Conservation (phyloP, 2,113 vertebrate species). For the Casuarius casuarius region DNA sequence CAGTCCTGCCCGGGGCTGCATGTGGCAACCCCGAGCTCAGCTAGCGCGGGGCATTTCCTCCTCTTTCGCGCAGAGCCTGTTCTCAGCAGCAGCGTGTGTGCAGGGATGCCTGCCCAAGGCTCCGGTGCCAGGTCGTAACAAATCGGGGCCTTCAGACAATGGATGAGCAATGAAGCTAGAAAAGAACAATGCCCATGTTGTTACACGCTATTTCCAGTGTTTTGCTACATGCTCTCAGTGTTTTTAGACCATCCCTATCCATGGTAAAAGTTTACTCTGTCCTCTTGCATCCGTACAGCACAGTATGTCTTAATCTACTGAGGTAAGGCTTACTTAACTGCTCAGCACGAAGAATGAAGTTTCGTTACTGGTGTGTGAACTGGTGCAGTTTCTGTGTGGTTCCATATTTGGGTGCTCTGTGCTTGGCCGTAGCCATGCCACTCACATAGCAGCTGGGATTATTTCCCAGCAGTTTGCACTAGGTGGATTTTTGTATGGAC, state of each 20-base stretch:
- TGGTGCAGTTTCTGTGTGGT: background rate
- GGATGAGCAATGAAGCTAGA: slow-evolving; percentile 49
- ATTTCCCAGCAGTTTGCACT: background rate
- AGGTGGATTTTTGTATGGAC: slow-evolving; percentile 25
- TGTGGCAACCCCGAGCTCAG: background rate
- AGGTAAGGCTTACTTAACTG: background rate
- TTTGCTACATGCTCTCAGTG: slow-evolving; percentile 5
- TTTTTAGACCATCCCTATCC: slow-evolving; percentile 21
- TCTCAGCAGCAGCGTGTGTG: slow-evolving; percentile 35
- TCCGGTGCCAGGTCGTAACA: slow-evolving; percentile 48
- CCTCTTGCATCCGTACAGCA: background rate
- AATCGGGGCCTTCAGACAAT: slow-evolving; percentile 46
- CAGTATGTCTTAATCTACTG: background rate
- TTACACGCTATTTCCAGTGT: slow-evolving; percentile 38
- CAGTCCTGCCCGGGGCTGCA: background rate
- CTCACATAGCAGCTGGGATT: background rate
- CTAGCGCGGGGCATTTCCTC: background rate
- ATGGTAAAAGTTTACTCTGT: background rate
- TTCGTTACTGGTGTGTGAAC: background rate
- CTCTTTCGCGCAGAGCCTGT: background rate
- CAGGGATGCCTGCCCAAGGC: background rate
- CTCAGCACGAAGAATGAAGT: background rate
- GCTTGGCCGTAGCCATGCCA: background rate
- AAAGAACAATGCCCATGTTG: slow-evolving; percentile 30
- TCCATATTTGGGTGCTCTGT: background rate